Percentiles rank a stretch among this genome's conserved stretches.
Evolutionary conservation across 2,888 invertebrate species (phyloP).

Genomic region (Chymomyza caudatula): DNA sequence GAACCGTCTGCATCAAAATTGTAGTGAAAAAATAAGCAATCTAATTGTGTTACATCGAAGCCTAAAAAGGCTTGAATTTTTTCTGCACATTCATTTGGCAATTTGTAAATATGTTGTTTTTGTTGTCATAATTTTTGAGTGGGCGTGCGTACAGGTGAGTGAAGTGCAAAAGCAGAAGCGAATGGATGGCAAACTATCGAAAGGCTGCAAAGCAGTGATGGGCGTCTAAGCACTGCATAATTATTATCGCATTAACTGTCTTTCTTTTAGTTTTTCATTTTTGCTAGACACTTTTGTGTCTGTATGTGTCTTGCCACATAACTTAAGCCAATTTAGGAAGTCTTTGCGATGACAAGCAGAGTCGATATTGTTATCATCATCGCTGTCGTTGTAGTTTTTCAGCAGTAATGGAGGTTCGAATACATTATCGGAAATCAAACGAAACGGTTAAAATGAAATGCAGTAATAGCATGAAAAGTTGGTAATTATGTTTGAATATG

Average conservation of each 20-base stretch:
- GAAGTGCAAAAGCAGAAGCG: neutral
- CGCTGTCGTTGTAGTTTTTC: neutral
- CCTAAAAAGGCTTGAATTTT: neutral
- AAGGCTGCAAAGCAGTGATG: conserved; percentile 14
- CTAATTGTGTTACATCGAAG: neutral
- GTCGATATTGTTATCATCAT: neutral
- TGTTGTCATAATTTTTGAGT: neutral
- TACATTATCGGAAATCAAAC: conserved; percentile 7
- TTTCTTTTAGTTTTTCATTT: neutral
- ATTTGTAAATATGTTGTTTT: neutral
- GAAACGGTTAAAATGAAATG: neutral
- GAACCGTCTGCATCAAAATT: too few relatives aligned
- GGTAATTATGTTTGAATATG: neutral
- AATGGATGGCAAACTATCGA: neutral
- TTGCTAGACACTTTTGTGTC: neutral
- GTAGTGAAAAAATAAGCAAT: neutral
- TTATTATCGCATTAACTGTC: conserved; percentile 65
- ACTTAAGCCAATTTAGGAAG: conserved; percentile 59
- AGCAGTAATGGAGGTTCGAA: conserved; percentile 39
- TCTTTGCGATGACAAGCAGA: conserved; percentile 22
- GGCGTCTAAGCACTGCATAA: conserved; percentile 43
- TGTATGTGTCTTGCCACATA: conserved; percentile 18
- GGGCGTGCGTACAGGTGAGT: neutral
- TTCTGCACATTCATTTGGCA: neutral
- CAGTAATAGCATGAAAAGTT: neutral